phyloP scores from a whole-genome alignment of 2,797 vertebrate genomes.

The Epinephelus coioides region DNA sequence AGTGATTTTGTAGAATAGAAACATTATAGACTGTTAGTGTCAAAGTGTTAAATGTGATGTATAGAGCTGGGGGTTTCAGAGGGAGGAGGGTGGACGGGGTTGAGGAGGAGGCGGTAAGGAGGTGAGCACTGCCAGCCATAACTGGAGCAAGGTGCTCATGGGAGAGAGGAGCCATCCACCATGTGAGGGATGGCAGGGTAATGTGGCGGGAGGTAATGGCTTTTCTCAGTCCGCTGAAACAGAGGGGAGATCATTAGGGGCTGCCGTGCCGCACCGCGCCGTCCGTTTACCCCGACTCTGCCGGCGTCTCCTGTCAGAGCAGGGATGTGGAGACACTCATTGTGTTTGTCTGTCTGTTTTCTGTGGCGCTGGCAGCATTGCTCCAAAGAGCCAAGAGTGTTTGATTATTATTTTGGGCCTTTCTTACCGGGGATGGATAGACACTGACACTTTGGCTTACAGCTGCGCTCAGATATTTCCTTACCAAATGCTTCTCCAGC shows the following conservation, averaged over 20 bases:
- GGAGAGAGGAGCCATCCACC: slow-evolving; percentile 94
- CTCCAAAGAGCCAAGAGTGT: slow-evolving; percentile 77
- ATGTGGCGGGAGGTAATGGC: slow-evolving; percentile 97
- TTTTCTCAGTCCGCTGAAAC: slow-evolving; percentile 92
- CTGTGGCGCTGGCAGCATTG: slow-evolving; percentile 64
- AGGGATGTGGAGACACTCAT: slow-evolving; percentile 71
- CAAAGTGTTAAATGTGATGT: slow-evolving; percentile 99
- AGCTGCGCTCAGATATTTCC: slow-evolving; percentile 69
- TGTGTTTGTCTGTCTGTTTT: slow-evolving; percentile 78
- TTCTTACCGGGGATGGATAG: slow-evolving; percentile 72
- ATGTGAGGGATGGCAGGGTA: slow-evolving; percentile 95
- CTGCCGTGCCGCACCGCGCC: slow-evolving; percentile 65
- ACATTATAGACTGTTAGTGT: slow-evolving; percentile 99
- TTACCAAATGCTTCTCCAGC: slow-evolving; percentile 71
- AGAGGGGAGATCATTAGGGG: slow-evolving; percentile 86
- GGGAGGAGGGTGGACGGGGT: slow-evolving; percentile 84
- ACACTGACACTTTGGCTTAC: slow-evolving; percentile 74
- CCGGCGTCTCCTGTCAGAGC: slow-evolving; percentile 75
- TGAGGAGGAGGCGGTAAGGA: slow-evolving; percentile 79
- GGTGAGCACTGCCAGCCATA: slow-evolving; percentile 90
- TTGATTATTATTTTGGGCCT: slow-evolving; percentile 82
- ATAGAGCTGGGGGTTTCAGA: slow-evolving; percentile 91
- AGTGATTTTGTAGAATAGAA: slow-evolving; percentile 99
- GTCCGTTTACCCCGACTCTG: slow-evolving; percentile 80
- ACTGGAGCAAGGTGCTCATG: slow-evolving; percentile 94